Evolutionary conservation across 2,888 invertebrate genomes (phyloP), one percentile per base, ranked within the genome.

Genomic region (Uloborus plumipes): DNA sequence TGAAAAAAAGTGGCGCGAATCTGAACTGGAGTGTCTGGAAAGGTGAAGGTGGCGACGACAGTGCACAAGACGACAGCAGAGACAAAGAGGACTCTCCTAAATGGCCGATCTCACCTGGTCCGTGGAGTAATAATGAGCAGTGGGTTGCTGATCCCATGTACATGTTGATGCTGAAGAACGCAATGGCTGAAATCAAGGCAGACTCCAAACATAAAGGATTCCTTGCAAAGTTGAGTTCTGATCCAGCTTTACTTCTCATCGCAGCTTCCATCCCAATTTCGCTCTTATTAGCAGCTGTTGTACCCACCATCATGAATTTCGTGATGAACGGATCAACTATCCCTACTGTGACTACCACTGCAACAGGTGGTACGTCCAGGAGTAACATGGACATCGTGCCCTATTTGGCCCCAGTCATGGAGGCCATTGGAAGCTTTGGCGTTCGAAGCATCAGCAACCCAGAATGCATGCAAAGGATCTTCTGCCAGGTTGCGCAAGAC

Each of bases 381-480:
- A 55, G 58, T 15, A 31, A 69, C 13, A 14, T 62, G 31, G 73
- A 73, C 50, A 51, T 73, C 22, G 16, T 76, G 61, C 76, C 75
- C n/a, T 82, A 77, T 51, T 53, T 83, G 18, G 64, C 50, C 1
- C 77, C 83, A 0, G 49, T 77, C 20, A 50, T 83, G 39, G 83
- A 83, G 18, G 77, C 77, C 31, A 62, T 83, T 22, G 83, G 77
- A 13, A 73, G 65, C 20, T 83, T 83, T 31, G 77, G 83, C 11
- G 67, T 69, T 20, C 61, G 61, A 39, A 73, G 67, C 58, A 70
- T 83, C 67, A 51, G 53, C 26, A 77, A 77, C 18, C 83, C 83
- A 6, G 72, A 76, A 1, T 83, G 83, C 64, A 77, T 72, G 72
- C 83, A 83, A n/a, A 72, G 73, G 31, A 83, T 83, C 58, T 77